Evolutionary conservation across 2,888 invertebrate genomes (phyloP), one percentile per base, ranked within the genome.

Genomic region (Slavum lentiscoides): DNA sequence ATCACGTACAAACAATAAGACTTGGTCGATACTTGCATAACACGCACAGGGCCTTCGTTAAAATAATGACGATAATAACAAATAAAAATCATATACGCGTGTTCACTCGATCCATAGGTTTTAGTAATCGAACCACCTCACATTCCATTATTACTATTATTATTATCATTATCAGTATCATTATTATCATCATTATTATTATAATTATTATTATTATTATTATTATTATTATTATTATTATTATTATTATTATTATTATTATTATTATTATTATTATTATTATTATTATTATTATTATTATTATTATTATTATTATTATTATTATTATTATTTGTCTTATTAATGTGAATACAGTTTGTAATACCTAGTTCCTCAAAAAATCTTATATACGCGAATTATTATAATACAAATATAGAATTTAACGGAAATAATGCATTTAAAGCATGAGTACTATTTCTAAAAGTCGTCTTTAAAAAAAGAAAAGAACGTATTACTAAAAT

Each of bases 1-100:
- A 77, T 77, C 77, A 77, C 77, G 70, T 69, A 77, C 77, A 77
- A 62, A 77, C 70, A 77, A 77, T 77, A 77, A 70, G 77, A 62
- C 53, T 59, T 37, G 43, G 75, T 67, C 62, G 74, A 67, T 55
- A 21, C 64, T 30, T 4, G 30, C 58, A 69, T 64, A 69, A 70
- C 62, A 21, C 49, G 62, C 62, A 21, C 49, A 43, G 17, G 43
- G 61, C 61, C 68, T 70, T 62, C 30, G 62, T 77, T 77, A 70
- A 77, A 77, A 77, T 76, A 76, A 76, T 76, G 61, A 76, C 19
- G 68, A 68, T 68, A 68, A 74, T 58, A 75, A 67, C 39, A 59
- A 76, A 76, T 49, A 76, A 69, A 61, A 66, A 69, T 37, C 62
- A 61, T 62, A 77, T 62, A 55, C 23, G 58, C 6, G 53, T 21